Percentiles rank a stretch among this genome's conserved stretches.
These are phyloP conservation scores for Esox masquinongy DNA, from an alignment of 2,797 vertebrate genomes.

Conservation along the genomic window DNA sequence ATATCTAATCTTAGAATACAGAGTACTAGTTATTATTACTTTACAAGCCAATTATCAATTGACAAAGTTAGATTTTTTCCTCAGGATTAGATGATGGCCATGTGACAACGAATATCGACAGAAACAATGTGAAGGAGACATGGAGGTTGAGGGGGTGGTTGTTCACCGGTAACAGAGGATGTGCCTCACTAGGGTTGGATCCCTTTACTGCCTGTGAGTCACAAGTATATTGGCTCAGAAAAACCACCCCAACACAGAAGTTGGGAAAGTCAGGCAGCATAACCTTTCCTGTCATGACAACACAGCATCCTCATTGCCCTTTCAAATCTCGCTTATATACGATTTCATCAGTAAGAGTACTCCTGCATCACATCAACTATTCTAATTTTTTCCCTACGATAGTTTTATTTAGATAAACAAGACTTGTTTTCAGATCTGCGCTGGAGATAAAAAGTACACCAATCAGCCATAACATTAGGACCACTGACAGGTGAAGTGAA, in stretches of 20 bases:
- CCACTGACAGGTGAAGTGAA: too few species aligned
- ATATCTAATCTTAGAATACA: background rate
- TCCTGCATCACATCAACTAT: background rate
- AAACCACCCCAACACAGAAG: background rate
- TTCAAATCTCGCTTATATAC: background rate
- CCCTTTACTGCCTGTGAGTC: conserved; percentile 1
- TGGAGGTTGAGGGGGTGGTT: conserved; percentile 12
- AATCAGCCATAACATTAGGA: too few species aligned
- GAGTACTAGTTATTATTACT: background rate
- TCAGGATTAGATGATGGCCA: conserved; percentile 21
- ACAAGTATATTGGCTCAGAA: background rate
- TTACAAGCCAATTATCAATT: background rate
- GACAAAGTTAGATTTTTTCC: background rate
- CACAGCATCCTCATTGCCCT: background rate
- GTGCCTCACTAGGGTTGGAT: background rate
- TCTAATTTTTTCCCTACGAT: too few species aligned
- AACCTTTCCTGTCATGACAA: conserved; percentile 1
- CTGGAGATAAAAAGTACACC: too few species aligned
- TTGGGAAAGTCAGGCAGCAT: background rate
- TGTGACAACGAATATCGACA: conserved; percentile 23
- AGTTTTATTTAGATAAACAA: too few species aligned
- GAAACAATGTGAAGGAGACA: conserved; percentile 5
- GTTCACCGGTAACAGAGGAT: conserved; percentile 14
- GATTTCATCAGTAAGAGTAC: background rate
- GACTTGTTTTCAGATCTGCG: too few species aligned